Evolutionary conservation across 2,113 vertebrate species (phyloP), one percentile per base, ranked within the genome.

Genomic region (Caracal caracal): DNA sequence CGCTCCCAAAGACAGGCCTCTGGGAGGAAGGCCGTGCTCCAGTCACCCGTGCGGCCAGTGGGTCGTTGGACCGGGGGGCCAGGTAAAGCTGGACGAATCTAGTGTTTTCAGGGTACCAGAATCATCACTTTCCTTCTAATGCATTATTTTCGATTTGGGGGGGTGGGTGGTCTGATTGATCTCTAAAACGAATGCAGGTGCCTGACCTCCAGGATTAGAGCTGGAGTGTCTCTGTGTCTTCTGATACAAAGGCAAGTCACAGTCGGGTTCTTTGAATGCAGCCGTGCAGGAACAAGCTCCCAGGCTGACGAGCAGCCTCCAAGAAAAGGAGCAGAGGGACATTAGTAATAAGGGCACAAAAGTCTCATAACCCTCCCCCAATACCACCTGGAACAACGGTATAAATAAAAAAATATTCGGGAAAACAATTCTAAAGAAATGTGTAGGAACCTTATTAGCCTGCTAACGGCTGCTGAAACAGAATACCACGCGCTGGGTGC

Each of bases 21-120:
- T 7, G 1, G 98, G 98, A 17, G 98, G 96, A 24, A 98, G 98
- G 90, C 97, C 97, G 3, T 99, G 99, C 92, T 37, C 28, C 0
- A 70, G 98, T 0, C 97, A 94, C 1, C 68, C 96, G 0, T 99
- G 99, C 59, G 63, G 93, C 0, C 94, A 9, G 0, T 98, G 98
- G 98, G 86, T 97, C 4, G 11, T 79, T 0, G 98, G 97, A 61
- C 26, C 98, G 0, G 98, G 97, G 98, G 97, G 98, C 89, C 99
- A 98, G 99, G 99, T 99, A 93, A 90, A 4, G 63, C 66, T 2
- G 7, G 17, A 2, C n/a, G 4, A 0, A 47, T 59, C 47, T 40
- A 10, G 0, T 49, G 11, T 22, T 26, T 17, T 10, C 35, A 81
- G 22, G 16, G 16, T 33, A 30, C 12, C 2, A 2, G 22, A 16